Evolutionary conservation across 2,797 vertebrate species (phyloP), one percentile per base, ranked within the genome.

Genomic region (Sebastiscus tertius): DNA sequence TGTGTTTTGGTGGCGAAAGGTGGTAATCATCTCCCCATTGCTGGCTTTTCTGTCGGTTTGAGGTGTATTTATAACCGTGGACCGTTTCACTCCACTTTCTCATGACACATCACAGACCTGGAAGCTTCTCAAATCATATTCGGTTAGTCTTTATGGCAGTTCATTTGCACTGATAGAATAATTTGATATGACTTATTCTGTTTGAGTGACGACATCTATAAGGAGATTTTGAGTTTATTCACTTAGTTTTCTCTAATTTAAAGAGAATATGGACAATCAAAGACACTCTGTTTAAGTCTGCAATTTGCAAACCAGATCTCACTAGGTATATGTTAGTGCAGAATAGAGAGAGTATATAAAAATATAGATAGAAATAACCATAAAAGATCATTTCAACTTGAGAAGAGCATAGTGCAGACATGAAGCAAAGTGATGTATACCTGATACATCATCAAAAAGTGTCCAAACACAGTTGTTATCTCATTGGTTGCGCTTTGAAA

Each of bases 1-100:
- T 93, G 93, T 92, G 93, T 92, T 94, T 93, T 90, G 80, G 84
- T 88, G 88, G 84, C 3, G 16, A 83, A 92, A 88, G 89, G 73
- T 79, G 72, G 91, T 87, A 89, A 91, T 93, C 90, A 92, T 92
- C 86, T 91, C 79, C 72, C 84, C 82, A 80, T 84, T 73, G 62
- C 80, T 83, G 90, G 85, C 75, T 89, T 90, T 90, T 89, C 78
- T 93, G 88, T 91, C 77, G 84, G 92, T 89, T 24, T 82, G 82
- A 86, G 87, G 81, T 67, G 82, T 94, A 94, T 95, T 94, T 95
- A 91, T 93, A 93, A 80, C 90, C 55, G 72, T 13, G 64, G 55
- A 46, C 71, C 6, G 68, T 74, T 91, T 90, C 72, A 52, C 78
- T 87, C 49, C 2, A 89, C 79, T 88, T 92, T 93, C 90, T 90